Base-by-base conservation (phyloP, 1,140 invertebrate genomes). In the Heliothis subflexa region DNA sequence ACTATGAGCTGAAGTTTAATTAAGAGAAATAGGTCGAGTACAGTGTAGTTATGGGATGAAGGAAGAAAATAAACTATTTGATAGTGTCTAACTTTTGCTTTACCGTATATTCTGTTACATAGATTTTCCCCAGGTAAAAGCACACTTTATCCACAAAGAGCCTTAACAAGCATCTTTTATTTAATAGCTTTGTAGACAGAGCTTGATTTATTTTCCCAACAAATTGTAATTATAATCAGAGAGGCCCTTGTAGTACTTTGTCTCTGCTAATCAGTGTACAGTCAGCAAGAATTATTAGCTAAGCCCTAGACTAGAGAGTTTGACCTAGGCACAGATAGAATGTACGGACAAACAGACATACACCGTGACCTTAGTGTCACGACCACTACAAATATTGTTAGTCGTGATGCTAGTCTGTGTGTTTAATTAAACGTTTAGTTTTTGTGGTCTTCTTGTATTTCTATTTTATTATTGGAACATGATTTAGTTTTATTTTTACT, bases 301-400 rank as follows among this genome's bases (percentile, higher is more conserved):
- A 50, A 70, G 40, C 18, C 52, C 50, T 80, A 77, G 70, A 81
- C 66, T 80, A 83, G 83, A 85, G 81, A 85, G 81, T 83, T 85
- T 85, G 80, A 85, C 84, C 82, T 83, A 83, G 84, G 80, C 82
- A 83, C 70, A 81, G 80, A 83, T 85, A 83, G 77, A 83, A 83
- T 83, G 40, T 81, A 70, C 14, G 83, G 78, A 81, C 79, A 78
- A 62, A 81, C 78, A 78, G 62, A 74, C 47, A 71, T 54, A 62
- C 81, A 72, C 71, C 47, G 45, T 81, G 83, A 85, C 84, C 84
- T 64, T 40, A 55, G 11, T 59, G 72, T 85, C 84, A 85, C 84
- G 84, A 85, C 64, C 79, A 54, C 68, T 52, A 78, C 82, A 78
- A 85, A 85, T 83, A 85, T 85, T 81, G 79, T 64, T 66, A 80